Percentiles rank a stretch among this genome's conserved stretches.
These are phyloP conservation scores for Hypselothyrea guttata DNA, from an alignment of 2,888 invertebrate species.

Conservation along the genomic window DNA sequence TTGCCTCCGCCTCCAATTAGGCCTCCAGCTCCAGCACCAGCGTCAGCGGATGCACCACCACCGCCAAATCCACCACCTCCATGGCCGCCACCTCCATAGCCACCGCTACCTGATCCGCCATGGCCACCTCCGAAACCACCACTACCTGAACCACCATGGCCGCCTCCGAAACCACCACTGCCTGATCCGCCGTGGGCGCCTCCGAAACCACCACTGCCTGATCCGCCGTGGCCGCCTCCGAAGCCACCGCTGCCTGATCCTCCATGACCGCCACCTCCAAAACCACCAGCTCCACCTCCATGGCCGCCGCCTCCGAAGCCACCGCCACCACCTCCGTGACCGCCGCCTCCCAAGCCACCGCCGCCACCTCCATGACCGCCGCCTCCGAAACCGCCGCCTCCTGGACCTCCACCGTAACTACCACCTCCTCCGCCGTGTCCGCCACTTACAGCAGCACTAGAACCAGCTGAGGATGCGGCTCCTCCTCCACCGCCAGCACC, in stretches of 20 bases:
- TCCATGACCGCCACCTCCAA: constrained; percentile 12
- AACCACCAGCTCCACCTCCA: constrained; percentile 12
- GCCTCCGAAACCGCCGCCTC: constrained; percentile 19
- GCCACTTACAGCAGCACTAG: constrained; percentile 27
- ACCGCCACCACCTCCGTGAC: constrained; percentile 15
- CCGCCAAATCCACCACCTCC: constrained; percentile 15
- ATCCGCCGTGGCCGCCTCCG: constrained; percentile 27
- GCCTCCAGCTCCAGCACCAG: constrained; percentile 18
- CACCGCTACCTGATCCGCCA: constrained; percentile 25
- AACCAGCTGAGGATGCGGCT: constrained; percentile 10
- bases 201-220: constrained; percentile 14
- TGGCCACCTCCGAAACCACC: constrained; percentile 17
- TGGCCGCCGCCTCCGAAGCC: neutral
- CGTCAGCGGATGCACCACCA: constrained; percentile 14
- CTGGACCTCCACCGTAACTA: constrained; percentile 13
- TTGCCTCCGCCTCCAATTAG: too few species aligned
- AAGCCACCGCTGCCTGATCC: constrained; percentile 14
- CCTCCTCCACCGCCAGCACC: constrained; percentile 30
- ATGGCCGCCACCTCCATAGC: neutral
- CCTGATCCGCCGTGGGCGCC: constrained; percentile 15
- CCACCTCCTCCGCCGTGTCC: constrained; percentile 21
- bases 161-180: constrained; percentile 11
- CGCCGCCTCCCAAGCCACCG: constrained; percentile 17
- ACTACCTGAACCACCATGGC: constrained; percentile 9
- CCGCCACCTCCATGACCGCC: constrained; percentile 11